Evolutionary conservation across 2,888 invertebrate species (phyloP), one percentile per base, ranked within the genome.

Genomic region (Lepidocyrtoides sp.): DNA sequence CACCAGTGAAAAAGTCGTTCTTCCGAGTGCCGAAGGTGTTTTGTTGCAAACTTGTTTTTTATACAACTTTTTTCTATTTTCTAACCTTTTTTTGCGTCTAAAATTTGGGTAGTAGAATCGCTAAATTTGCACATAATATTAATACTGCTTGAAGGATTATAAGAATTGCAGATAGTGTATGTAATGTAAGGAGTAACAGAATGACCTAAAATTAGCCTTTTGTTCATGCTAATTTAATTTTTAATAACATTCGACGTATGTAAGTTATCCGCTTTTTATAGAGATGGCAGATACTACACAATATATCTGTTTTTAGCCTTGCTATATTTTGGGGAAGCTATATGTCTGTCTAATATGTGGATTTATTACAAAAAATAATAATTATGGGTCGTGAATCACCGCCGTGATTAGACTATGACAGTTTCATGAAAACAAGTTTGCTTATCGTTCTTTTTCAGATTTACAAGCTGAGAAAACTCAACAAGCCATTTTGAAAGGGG

Each of bases 391-490:
- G 14, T 75, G 44, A 44, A 48, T 48, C 48, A 48, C 23, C 12
- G n/a, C 5, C 12, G 14, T 44, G 14, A 75, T 44, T 20, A 48
- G 5, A 60, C 2, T 54, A 17, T 54, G 44, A 72, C 44, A 44
- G 20, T 51, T 44, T 48, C 0, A 41, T 36, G 75, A 48, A 51
- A 75, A 75, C 75, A 75, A 75, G 75, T 75, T 75, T 75, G 14
- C 12, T 82, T 77, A 17, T 69, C 41, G 1, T 5, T 69, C 10
- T n/a, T 41, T 8, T 96, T 96, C 96, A 98, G 98, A 98, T 96
- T 97, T 98, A 94, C 97, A 97, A 93, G 97, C 97, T 77, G 98
- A 98, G 95, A 98, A 98, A 95, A 97, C 96, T 93, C 97, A 97
- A 95, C 97, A 97, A 95, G 98, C 97, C 92, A 96, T 98, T 93